Base-by-base conservation (phyloP, 37 sponge, comb jelly and placozoan genomes). In the Eunapius fragilis region DNA sequence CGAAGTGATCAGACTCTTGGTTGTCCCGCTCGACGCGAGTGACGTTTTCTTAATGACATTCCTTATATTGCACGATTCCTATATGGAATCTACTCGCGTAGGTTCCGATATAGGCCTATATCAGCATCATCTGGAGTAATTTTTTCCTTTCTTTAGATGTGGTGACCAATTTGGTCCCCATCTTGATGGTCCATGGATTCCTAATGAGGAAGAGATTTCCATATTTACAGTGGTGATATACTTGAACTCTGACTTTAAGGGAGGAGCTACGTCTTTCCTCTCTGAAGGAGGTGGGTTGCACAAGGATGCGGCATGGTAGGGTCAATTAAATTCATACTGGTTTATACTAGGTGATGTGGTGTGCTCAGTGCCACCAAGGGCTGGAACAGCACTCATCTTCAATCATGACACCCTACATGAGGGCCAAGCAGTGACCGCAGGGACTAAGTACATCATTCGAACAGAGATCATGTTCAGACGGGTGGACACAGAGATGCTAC, bases 381-480 rank as follows among this genome's bases (percentile, higher is more conserved):
- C 31, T n/a, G 86, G 86, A 3, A 85, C 70, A 25, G 86, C 78
- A 24, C 70, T 85, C 22, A 2, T 85, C 13, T 85, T 85, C 79
- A 85, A 85, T 37, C 86, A 85, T 76, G 86, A 85, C 71, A 76
- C 77, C 10, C 69, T 85, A 27, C 86, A 85, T 41, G 86, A 85
- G 77, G 86, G 79, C n/a, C 33, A 26, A 31, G 78, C 86, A 3
- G 86, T 77, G 23, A 41, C 69, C 19, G 26, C 9, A 37, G 86
- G 86, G n/a, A 67, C 58, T 2, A 85, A 85, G 70, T 85, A 85
- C 77, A 76, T 85, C 70, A 32, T 85, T 23, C 76, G 86, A 17
- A 85, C 86, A 35, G 86, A 85, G 70, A 28, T 85, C 47, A 85
- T 85, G 86, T 85, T 70, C 41, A 78, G 86, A 34, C 86, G 86